phyloP scores from a whole-genome alignment of 2,888 invertebrate genomes.

The Tillus elongatus region DNA sequence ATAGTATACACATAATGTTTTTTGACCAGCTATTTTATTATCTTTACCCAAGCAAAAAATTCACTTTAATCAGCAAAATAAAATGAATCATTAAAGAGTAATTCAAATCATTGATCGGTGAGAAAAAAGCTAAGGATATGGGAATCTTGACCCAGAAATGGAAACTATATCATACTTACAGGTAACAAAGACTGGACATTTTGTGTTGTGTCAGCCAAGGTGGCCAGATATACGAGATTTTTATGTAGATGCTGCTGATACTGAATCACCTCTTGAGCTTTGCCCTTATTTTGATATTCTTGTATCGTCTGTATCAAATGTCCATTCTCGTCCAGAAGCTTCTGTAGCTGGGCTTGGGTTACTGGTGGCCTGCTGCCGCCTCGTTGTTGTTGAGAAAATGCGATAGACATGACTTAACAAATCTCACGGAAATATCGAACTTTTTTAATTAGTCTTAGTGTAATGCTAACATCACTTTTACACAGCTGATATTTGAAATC shows the following conservation, averaged over 20 bases:
- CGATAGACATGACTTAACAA: slow-evolving; percentile 58
- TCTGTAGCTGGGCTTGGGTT: slow-evolving; percentile 79
- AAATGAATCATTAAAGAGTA: no score
- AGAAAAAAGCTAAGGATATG: no score
- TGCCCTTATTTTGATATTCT: slow-evolving; percentile 93
- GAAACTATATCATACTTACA: slow-evolving; percentile 59
- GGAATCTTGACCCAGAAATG: no score
- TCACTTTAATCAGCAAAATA: no score
- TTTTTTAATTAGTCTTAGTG: no score
- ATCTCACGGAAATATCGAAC: no score
- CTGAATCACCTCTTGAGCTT: slow-evolving; percentile 84
- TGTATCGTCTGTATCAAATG: slow-evolving; percentile 94
- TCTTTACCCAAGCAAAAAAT: no score
- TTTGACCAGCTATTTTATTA: no score
- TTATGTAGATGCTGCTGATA: slow-evolving; percentile 91
- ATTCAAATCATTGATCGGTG: no score
- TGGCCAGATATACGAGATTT: slow-evolving; percentile 91
- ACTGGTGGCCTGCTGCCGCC: slow-evolving; percentile 65
- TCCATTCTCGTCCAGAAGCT: slow-evolving; percentile 95
- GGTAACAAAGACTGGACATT: slow-evolving; percentile 84
- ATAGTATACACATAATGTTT: no score
- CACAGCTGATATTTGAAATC: no score
- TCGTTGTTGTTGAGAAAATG: slow-evolving; percentile 64
- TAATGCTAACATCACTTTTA: no score
- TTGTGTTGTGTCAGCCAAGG: slow-evolving; percentile 92